Base-by-base conservation (phyloP, 92 coral and sea anemone genomes). In the Blastomussa wellsi region DNA sequence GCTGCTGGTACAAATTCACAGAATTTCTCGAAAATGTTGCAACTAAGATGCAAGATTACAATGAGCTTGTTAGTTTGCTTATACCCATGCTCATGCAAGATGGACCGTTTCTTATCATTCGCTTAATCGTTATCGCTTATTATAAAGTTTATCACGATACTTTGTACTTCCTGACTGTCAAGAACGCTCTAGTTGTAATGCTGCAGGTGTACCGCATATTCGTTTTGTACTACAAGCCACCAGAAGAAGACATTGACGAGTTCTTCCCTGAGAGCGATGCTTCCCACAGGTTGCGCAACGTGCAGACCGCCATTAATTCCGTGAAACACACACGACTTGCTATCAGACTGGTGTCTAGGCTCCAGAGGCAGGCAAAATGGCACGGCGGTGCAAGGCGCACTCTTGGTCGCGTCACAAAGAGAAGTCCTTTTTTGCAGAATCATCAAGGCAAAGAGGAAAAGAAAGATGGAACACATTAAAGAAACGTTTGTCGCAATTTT, bases 141-240 rank as follows among this genome's bases (percentile, higher is more conserved):
- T 95, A 93, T 86, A 80, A 88, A 67, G 92, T 95, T 24, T 92
- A 90, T 72, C 97, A 93, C 41, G 94, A 93, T 20, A 94, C 98
- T 8, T 82, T 95, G 89, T 92, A 94, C 72, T 95, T 95, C 62
- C 90, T 95, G 22, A 95, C 98, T 20, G 97, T 92, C 67, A 95
- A 95, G 81, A 95, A 95, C 77, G 98, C 98, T 15, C 88, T 95
- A 19, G 93, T 95, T 67, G 97, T 95, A 26, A 95, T 95, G 98
- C 89, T 95, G 0, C 98, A 95, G 26, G 94, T 95, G 28, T 95
- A 95, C 59, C 95, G 98, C 28, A 92, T 95, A 38, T 95, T 94
- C 64, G 98, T 93, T 55, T 69, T 95, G 88, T 95, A 94, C 72
- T 95, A 94, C 84, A 92, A 94, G 49, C 98, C 98, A 5, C 98